Percentiles rank a stretch among this genome's conserved stretches.
Conservation (phyloP, 2,888 invertebrate species). For the Parnassius mnemosyne region DNA sequence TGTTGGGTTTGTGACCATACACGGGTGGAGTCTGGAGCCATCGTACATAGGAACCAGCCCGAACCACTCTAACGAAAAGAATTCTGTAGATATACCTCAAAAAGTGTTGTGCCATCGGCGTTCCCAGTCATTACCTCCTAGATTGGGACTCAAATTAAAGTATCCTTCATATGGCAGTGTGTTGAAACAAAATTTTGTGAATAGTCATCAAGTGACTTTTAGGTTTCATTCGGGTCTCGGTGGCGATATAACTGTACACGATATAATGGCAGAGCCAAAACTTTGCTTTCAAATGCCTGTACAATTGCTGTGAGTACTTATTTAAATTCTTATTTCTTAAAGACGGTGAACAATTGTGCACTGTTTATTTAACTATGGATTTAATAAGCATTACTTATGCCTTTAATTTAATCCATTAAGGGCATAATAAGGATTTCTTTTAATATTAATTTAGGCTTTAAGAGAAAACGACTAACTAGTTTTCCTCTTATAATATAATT, state of each 20-base stretch:
- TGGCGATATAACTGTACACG: conserved; percentile 95
- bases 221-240: conserved; percentile 95
- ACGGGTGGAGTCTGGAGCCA: conserved; percentile 92
- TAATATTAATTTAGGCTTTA: no score
- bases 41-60: conserved; percentile 86
- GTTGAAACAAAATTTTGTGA: conserved; percentile 86
- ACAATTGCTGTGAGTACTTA: conserved; percentile 88
- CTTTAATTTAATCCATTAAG: no score
- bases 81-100: conserved; percentile 63
- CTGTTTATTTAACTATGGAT: no score
- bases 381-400: no score
- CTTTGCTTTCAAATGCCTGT: conserved; percentile 92
- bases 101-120: conserved; percentile 78
- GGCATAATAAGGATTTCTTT: no score
- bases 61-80: conserved; percentile 79
- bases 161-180: conserved; percentile 88
- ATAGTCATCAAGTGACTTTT: conserved; percentile 87
- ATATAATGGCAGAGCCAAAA: conserved; percentile 94
- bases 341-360: no score
- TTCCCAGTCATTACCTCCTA: conserved; percentile 91
- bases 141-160: conserved; percentile 89
- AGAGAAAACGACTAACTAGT: no score
- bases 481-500: no score
- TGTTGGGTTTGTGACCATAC: conserved; percentile 91
- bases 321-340: neutral